Evolutionary conservation across 2,797 vertebrate species (phyloP).

Genomic region (Anisognathus igniventris): DNA sequence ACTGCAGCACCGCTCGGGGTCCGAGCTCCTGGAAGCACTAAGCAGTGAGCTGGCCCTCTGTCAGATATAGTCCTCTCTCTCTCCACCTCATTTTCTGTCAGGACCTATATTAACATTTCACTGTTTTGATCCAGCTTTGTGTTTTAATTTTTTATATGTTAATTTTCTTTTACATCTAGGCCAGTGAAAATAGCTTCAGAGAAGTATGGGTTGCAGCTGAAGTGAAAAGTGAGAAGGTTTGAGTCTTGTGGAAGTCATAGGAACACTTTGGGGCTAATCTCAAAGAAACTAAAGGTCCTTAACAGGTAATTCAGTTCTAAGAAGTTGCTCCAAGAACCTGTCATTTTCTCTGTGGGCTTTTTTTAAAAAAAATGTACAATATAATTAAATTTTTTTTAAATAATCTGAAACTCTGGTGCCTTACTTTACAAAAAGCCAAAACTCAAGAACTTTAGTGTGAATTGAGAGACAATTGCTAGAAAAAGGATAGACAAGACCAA

Average conservation of each 20-base stretch:
- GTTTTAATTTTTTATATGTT: not conserved
- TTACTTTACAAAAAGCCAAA: not conserved
- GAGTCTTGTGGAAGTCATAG: not conserved
- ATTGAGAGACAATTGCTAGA: not conserved
- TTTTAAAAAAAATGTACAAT: not conserved
- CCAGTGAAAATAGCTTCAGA: not conserved
- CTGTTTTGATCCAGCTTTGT: not conserved
- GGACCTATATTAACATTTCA: not conserved
- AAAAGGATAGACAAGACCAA: not conserved
- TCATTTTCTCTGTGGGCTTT: not conserved
- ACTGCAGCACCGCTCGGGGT: not conserved
- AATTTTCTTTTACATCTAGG: not conserved
- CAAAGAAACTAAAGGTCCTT: not conserved
- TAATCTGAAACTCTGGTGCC: not conserved
- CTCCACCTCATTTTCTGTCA: not conserved
- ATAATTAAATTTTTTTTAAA: not conserved
- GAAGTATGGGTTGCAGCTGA: not conserved
- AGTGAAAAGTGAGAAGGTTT: not conserved
- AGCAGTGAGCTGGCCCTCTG: not conserved
- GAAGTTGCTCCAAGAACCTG: not conserved
- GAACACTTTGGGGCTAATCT: not conserved
- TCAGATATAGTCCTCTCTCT: not conserved
- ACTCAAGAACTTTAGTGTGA: not conserved
- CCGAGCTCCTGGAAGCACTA: not conserved
- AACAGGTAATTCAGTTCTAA: not conserved